Percentiles rank a stretch among this genome's conserved stretches.
Conservation (phyloP, 2,113 vertebrate species). For the Galbula dea region DNA sequence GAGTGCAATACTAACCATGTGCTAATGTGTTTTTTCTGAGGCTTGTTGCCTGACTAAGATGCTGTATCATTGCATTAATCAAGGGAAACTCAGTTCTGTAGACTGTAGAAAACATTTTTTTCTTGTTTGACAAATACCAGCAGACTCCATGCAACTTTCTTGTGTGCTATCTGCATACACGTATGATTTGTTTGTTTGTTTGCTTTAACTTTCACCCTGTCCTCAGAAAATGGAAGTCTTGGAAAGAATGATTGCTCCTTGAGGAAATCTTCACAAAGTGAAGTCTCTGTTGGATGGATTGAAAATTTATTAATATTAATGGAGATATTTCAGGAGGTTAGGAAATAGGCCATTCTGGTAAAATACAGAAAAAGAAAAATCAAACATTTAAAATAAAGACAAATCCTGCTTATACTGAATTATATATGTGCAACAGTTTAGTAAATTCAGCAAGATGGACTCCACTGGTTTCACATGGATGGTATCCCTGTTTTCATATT, state of each 20-base stretch:
- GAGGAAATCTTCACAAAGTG: background rate
- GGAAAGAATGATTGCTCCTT: background rate
- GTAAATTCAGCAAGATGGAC: background rate
- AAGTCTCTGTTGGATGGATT: background rate
- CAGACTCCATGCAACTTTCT: background rate
- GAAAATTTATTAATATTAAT: background rate
- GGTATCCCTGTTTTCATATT: background rate
- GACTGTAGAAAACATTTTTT: background rate
- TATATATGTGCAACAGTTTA: background rate
- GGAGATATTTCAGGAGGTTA: background rate
- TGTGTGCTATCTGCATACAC: background rate
- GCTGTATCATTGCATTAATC: background rate
- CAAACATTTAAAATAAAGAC: background rate
- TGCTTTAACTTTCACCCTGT: background rate
- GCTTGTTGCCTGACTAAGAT: background rate
- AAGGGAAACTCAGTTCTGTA: background rate
- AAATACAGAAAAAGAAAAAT: background rate
- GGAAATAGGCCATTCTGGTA: background rate
- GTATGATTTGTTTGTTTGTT: background rate
- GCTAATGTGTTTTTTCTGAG: constrained; percentile 11
- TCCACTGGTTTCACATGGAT: background rate
- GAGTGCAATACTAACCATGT: constrained; percentile 11
- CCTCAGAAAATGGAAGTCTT: background rate
- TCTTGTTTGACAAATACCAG: background rate
- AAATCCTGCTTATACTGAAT: background rate